Base-by-base conservation (phyloP, 2,797 vertebrate species). In the Champsocephalus gunnari region DNA sequence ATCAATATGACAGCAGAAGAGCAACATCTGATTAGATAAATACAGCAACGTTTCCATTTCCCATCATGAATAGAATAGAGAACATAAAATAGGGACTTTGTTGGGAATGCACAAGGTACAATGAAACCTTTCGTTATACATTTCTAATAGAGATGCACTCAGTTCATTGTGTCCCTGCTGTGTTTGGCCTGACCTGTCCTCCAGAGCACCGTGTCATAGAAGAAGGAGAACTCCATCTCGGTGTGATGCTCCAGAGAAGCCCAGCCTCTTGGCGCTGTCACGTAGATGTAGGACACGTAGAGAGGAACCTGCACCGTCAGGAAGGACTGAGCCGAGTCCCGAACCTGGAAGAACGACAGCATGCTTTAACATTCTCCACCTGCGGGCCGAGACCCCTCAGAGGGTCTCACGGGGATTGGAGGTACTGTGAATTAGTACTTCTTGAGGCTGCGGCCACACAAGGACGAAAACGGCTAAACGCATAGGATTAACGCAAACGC, bases 161-260 rank as follows among this genome's bases (percentile, higher is more conserved):
- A 62, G 60, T 19, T 19, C 43, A 3, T 24, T 2, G 14, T 48
- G 10, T 54, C 34, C 8, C 34, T 38, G 34, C 34, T 38, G 34
- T 38, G 34, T 73, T 5, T 0, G 5, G 47, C 41, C 80, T 28
- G 89, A 98, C 98, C 98, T 77, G 98, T 99, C 81, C 97, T 98
- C 98, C 98, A 99, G 55, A 99, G 97, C 71, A 99, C 96, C 0
- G 98, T 99, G 82, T 99, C 98, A 0, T 99, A 99, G 93, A 99
- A 99, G 89, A 99, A 99, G 49, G 97, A 99, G 90, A 99, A 98
- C 91, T 99, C 97, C 98, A 99, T 99, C 93, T 99, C 98, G 0
- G 98, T 99, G 95, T 99, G 98, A 64, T 99, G 98, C 89, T 99
- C 98, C 54, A 99, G 92, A 32, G 98, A 99, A 2, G 97, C 98